A percentile compares a stretch with the other conserved stretches of the same genome.
These are phyloP conservation scores for Orchesellides sinensis DNA, from an alignment of 2,888 invertebrate species.

Conservation along the genomic window DNA sequence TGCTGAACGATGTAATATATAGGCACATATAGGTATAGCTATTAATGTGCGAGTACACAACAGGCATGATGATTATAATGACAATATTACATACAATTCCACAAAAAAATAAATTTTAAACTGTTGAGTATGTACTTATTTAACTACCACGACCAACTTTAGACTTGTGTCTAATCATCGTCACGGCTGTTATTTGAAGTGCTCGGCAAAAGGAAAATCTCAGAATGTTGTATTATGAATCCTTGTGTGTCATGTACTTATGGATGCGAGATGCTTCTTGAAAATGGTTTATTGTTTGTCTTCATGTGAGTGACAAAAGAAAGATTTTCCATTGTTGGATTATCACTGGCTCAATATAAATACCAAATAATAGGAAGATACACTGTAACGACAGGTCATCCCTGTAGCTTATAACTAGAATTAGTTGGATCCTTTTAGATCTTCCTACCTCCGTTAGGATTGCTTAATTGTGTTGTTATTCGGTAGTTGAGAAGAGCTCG, in stretches of 20 bases:
- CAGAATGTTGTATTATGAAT: too few relatives aligned
- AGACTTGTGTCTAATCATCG: conserved; percentile 30
- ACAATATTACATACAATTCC: conserved; percentile 48
- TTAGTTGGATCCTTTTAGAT: not conserved
- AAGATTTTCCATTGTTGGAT: conserved; percentile 38
- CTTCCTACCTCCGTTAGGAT: not conserved
- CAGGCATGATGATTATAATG: conserved; percentile 59
- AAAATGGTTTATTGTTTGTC: conserved; percentile 3
- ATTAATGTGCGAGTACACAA: conserved; percentile 54
- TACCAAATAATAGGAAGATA: not conserved
- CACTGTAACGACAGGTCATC: conserved; percentile 31
- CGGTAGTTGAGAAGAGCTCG: not conserved
- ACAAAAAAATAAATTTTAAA: not conserved
- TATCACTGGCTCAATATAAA: conserved; percentile 17
- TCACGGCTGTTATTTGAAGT: not conserved
- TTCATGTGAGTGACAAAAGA: conserved; percentile 36
- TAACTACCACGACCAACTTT: not conserved
- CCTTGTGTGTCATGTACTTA: too few relatives aligned
- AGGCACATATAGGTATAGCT: conserved; percentile 1
- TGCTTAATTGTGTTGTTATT: conserved; percentile 35
- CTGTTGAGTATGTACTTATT: too few relatives aligned
- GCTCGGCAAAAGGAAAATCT: too few relatives aligned
- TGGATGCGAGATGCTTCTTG: too few relatives aligned
- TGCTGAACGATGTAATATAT: not conserved
- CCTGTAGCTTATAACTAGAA: conserved; percentile 15